Base-by-base conservation (phyloP, 2,797 vertebrate species). In the Lagothrix lagotricha region DNA sequence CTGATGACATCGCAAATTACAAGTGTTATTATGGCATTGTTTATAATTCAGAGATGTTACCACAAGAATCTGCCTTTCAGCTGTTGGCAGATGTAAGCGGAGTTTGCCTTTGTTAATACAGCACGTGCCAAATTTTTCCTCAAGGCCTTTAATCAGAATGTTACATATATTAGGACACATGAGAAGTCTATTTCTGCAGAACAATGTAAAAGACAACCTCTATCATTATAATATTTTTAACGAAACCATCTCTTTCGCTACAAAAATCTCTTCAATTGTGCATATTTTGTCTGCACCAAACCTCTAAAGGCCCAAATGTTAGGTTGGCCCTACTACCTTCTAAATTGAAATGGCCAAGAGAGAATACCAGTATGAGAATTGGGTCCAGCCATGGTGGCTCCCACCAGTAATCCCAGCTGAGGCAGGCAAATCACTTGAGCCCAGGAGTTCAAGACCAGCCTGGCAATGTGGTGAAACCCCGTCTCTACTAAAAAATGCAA, bases 1-100 rank as follows among this genome's bases (percentile, higher is more conserved):
- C 94, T 97, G 97, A 98, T 97, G 97, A 97, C 97, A 97, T 83
- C 28, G 52, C 83, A 96, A 97, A 97, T 97, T 96, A 88, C 92
- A 94, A 94, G 88, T 85, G 79, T 82, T 97, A 91, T 90, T 79
- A 94, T 81, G 88, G 93, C 50, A 81, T 81, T 96, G 75, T 94
- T 97, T 95, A 44, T 94, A 92, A 96, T 93, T 96, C 96, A 54
- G 92, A 58, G 81, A 94, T 44, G n/a, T 93, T 85, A 93, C 95
- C 97, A 90, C 79, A 92, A 94, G 90, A 97, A 95, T 95, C 95
- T 96, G 96, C 67, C 76, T 93, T 94, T 96, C 84, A 88, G 50
- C 90, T 96, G 67, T 88, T 92, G 88, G 94, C 61, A 85, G 61
- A 88, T 88, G 81, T 46, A 28, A 92, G 46, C 86, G 13, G 61